Base-by-base conservation (phyloP, 2,797 vertebrate genomes). In the Scleropages formosus region DNA sequence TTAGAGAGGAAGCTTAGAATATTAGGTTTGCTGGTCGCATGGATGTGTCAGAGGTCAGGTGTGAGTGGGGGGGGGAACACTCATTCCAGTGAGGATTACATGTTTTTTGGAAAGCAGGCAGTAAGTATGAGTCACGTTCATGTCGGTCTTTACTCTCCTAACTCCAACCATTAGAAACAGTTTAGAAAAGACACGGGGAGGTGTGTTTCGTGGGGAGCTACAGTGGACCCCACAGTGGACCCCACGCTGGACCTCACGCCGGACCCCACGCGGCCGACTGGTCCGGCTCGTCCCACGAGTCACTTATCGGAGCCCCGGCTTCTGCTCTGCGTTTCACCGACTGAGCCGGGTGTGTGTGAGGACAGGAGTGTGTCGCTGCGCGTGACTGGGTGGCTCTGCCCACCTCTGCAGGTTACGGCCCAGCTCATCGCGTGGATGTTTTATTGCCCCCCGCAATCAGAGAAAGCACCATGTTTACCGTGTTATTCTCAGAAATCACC, bases 341-440 rank as follows among this genome's bases (percentile, higher is more conserved):
- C 75, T 26, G 46, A 15, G 49, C 46, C 20, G 77, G 78, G 0
- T 67, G 90, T 86, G 89, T 89, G 91, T 80, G 86, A 91, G n/a
- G 46, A 31, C 58, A n/a, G n/a, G 20, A 20, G 20, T 49, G 15
- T 22, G 59, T 22, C 39, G 44, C 73, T 16, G 70, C 81, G 85
- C 62, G 46, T 47, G 81, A 71, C 72, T 80, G 80, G 81, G 75
- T 77, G 61, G 22, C 63, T 67, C 31, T 64, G 67, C 47, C 73
- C 76, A 73, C 76, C 22, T 18, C 49, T 81, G 79, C 78, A 73
- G 72, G 82, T 75, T 69, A 68, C 53, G 62, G 72, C 62, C 63
- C 69, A 16, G 44, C 13, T 60, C 70, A 72, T 63, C 67, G 44
- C 59, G 53, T 16, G 39, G 44, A 44, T 27, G 2, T 72, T 69